Conservation (phyloP, 2,797 vertebrate genomes). For the Acanthurus leucopareius region DNA sequence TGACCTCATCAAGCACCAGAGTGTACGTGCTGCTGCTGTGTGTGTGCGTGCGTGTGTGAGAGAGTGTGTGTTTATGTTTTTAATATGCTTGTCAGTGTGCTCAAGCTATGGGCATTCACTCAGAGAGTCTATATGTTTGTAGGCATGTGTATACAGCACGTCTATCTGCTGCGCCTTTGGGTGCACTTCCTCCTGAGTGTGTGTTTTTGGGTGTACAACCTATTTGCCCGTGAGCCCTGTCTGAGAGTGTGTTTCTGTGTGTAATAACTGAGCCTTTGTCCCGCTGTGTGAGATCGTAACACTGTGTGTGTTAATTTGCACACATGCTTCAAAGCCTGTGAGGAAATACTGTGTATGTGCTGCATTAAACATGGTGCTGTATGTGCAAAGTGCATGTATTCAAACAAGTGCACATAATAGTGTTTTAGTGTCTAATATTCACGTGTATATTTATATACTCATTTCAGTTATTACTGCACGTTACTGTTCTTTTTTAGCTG, state of each 20-base stretch:
- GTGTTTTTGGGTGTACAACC: not conserved
- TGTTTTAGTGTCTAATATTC: too few relatives aligned
- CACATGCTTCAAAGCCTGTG: not conserved
- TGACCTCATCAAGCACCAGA: slow-evolving; percentile 59
- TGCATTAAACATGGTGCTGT: not conserved
- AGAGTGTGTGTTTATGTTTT: slow-evolving; percentile 7
- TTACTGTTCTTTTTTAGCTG: not conserved
- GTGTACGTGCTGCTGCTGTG: slow-evolving; percentile 8
- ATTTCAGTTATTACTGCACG: too few relatives aligned
- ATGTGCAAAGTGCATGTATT: not conserved
- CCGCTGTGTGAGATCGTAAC: not conserved
- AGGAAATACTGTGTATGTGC: too few relatives aligned
- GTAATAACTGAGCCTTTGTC: not conserved
- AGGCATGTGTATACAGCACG: not conserved
- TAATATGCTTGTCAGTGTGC: not conserved
- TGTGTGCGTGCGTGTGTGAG: slow-evolving; percentile 5
- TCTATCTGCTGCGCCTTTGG: not conserved
- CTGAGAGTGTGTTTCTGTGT: not conserved
- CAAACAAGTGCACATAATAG: too few relatives aligned
- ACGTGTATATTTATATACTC: too few relatives aligned
- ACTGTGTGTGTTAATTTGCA: not conserved
- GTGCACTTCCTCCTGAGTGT: slow-evolving; percentile 12
- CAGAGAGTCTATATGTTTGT: not conserved
- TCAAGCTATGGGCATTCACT: not conserved
- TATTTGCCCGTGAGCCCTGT: not conserved